phyloP scores from a whole-genome alignment of 1,140 invertebrate species.

The Drosophila micromelanica region DNA sequence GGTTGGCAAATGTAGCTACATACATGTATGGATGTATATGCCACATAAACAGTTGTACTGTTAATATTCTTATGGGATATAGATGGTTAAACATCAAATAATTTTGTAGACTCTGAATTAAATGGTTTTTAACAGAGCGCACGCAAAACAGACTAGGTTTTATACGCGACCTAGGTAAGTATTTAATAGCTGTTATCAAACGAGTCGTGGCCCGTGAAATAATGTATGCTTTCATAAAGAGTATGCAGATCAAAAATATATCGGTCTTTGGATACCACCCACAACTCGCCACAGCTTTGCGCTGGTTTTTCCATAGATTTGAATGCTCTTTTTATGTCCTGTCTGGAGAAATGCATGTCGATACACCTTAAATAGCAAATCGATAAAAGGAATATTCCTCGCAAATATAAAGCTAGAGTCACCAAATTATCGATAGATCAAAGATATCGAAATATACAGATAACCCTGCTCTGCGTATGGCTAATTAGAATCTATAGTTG shows the following conservation, averaged over 20 bases:
- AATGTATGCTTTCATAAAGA: not conserved
- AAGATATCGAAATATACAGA: too few species aligned
- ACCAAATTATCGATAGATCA: too few species aligned
- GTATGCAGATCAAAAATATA: not conserved
- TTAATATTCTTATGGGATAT: slow-evolving; percentile 10
- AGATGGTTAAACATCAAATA: slow-evolving; percentile 26
- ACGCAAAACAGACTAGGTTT: not conserved
- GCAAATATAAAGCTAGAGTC: too few species aligned
- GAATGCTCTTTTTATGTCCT: too few species aligned
- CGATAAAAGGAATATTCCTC: too few species aligned
- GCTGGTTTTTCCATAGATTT: too few species aligned
- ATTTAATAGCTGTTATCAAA: slow-evolving; percentile 15
- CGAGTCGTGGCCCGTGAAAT: slow-evolving; percentile 9
- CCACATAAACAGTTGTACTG: not conserved
- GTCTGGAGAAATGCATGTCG: too few species aligned
- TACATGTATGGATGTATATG: not conserved
- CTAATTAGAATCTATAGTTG: too few species aligned
- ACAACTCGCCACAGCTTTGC: not conserved
- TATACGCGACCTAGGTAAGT: not conserved
- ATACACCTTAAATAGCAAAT: too few species aligned
- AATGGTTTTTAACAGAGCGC: slow-evolving; percentile 1
- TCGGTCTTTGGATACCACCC: too few species aligned
- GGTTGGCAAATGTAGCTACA: not conserved
- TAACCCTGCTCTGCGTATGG: too few species aligned
- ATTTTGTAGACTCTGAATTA: not conserved